Evolutionary conservation across 2,888 invertebrate species (phyloP).

Genomic region (Syritta pipiens): DNA sequence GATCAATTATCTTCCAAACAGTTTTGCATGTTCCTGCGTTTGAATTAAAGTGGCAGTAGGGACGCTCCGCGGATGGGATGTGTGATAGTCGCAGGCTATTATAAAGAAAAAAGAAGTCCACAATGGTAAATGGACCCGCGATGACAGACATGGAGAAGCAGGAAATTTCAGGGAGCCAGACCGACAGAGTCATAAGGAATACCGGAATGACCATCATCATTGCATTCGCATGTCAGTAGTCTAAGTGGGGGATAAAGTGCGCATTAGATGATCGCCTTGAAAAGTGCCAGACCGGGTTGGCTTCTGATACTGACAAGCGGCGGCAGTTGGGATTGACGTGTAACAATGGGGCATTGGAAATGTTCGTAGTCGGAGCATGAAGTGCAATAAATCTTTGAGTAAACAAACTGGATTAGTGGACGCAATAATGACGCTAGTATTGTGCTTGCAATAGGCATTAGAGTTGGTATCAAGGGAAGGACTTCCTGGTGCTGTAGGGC

Average conservation of each 20-base stretch:
- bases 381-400: conserved; percentile 34
- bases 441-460: too few species aligned
- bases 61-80: conserved; percentile 1
- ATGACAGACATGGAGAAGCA: conserved; percentile 35
- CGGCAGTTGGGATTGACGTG: conserved; percentile 25
- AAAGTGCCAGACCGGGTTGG: conserved; percentile 10
- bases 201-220: conserved; percentile 36
- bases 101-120: conserved; percentile 7
- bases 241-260: conserved; percentile 17
- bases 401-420: conserved; percentile 15
- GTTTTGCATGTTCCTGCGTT: conserved; percentile 25
- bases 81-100: neutral
- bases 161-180: conserved; percentile 39
- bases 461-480: too few species aligned
- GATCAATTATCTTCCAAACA: conserved; percentile 41
- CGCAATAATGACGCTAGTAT: too few species aligned
- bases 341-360: conserved; percentile 12
- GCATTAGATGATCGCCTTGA: neutral
- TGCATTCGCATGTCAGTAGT: conserved; percentile 28
- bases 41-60: conserved; percentile 20
- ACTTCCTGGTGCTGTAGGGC: too few species aligned
- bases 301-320: conserved; percentile 21
- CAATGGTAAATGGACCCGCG: conserved; percentile 25
- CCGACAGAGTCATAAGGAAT: conserved; percentile 23
- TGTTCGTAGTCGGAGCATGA: neutral